Evolutionary conservation across 2,797 vertebrate genomes (phyloP).

Genomic region (Eptatretus atami): DNA sequence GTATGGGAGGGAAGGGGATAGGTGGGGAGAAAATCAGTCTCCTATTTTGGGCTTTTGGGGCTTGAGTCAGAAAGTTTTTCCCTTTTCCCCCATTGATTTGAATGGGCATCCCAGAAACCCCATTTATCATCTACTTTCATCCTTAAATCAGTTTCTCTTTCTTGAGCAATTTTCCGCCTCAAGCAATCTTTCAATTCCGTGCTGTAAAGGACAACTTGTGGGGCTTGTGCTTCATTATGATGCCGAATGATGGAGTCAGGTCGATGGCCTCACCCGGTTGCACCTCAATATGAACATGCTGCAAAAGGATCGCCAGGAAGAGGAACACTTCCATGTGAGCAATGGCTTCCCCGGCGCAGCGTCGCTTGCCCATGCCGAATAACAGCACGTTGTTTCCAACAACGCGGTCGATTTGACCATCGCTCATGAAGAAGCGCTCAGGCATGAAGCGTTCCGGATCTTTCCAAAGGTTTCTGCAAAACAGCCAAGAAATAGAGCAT

Average conservation of each 20-base stretch:
- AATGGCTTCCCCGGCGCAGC: constrained; percentile 46
- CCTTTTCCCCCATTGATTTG: too few relatives aligned
- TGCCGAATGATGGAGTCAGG: constrained; percentile 37
- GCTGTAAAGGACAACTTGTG: constrained; percentile 21
- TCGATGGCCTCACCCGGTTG: constrained; percentile 21
- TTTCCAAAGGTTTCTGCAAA: constrained; percentile 32
- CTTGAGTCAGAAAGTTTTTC: too few relatives aligned
- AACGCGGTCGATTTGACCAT: constrained; percentile 16
- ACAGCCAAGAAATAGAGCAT: constrained; percentile 7
- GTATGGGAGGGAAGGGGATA: too few relatives aligned
- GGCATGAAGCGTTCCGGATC: constrained; percentile 37
- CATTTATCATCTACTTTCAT: too few relatives aligned
- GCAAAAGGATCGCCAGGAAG: constrained; percentile 42
- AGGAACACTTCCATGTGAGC: constrained; percentile 45
- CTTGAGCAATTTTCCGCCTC: neutral
- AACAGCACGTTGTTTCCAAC: constrained; percentile 31
- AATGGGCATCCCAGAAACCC: too few relatives aligned
- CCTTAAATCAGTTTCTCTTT: too few relatives aligned
- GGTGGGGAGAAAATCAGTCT: too few relatives aligned
- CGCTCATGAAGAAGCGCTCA: constrained; percentile 28
- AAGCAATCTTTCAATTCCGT: constrained; percentile 10
- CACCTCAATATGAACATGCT: constrained; percentile 27
- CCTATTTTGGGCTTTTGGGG: too few relatives aligned
- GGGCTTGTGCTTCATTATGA: constrained; percentile 47
- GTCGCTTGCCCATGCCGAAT: constrained; percentile 49